A percentile compares a stretch with the other conserved stretches of the same genome.
Evolutionary conservation across 2,888 invertebrate genomes (phyloP).

Genomic region (Eugnorisma glareosa): DNA sequence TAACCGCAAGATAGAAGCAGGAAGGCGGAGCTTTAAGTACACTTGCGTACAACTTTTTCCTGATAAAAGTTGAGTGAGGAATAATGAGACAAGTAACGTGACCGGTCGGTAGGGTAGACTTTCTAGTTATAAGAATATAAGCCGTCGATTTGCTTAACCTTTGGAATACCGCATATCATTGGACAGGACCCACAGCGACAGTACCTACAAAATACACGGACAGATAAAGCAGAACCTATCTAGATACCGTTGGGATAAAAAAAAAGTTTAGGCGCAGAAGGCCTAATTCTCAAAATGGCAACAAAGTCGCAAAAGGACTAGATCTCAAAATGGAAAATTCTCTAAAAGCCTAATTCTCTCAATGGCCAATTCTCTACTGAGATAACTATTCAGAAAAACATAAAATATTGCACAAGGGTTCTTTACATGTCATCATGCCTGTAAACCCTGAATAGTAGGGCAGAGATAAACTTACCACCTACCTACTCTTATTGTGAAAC

Average conservation of each 20-base stretch:
- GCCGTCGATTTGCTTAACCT: background rate
- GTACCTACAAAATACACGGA: background rate
- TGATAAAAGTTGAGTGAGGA: constrained; percentile 33
- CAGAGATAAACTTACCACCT: background rate
- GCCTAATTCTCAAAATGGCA: too few species aligned
- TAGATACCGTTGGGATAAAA: too few species aligned
- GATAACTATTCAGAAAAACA: too few species aligned
- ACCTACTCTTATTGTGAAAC: background rate
- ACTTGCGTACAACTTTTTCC: constrained; percentile 50
- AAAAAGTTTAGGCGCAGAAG: too few species aligned
- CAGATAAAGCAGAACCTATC: background rate
- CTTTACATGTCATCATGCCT: too few species aligned
- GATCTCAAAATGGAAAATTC: too few species aligned
- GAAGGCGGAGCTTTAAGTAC: constrained; percentile 25
- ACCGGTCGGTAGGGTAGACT: background rate
- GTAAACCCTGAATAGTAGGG: too few species aligned
- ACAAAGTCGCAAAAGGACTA: too few species aligned
- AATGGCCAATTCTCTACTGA: too few species aligned
- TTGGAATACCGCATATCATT: background rate
- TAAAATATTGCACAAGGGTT: too few species aligned
- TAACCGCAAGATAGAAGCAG: constrained; percentile 20
- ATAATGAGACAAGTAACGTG: constrained; percentile 27
- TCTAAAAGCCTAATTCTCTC: too few species aligned
- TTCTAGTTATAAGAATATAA: background rate
- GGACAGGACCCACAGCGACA: background rate